Base-by-base conservation (phyloP, 2,888 invertebrate genomes). In the Drosophila nr. perissopoda region DNA sequence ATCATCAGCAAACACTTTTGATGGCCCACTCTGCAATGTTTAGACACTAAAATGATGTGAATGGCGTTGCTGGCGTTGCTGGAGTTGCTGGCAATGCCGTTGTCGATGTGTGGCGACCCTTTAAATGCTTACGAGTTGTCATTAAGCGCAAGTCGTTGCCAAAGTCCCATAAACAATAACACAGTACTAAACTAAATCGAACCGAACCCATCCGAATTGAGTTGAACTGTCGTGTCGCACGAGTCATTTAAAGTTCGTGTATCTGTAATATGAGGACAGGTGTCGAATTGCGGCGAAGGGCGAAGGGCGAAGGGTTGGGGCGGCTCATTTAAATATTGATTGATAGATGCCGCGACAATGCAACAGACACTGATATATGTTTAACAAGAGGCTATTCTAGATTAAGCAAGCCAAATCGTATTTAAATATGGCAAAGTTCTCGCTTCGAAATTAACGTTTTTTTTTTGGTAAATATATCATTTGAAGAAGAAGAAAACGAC, bases 81-180 rank as follows among this genome's bases (percentile, higher is more conserved):
- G 29, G 52, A 40, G 29, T 48, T 34, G 38, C 33, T 25, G 52
- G n/a, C 48, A 33, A 33, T 33, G 33, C n/a, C 59, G n/a, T 38
- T 62, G 31, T 36, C 56, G 76, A 65, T 77, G 76, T 77, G 81
- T 79, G 77, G 68, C 76, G 77, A 77, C 77, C 77, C 81, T 76
- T 81, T 67, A 54, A 73, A 62, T 81, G 78, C 82, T 87, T 83
- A 83, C 89, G 82, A 83, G 83, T 64, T 71, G 81, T 81, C 88
- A 83, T 83, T 89, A 83, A 87, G 69, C 66, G 63, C 88, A 87
- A 89, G 74, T 83, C 81, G 89, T 86, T 81, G 83, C 70, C 89
- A 73, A 87, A 87, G 74, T 62, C 81, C 69, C 89, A 83, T 89
- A 81, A 89, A 88, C 86, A 86, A 88, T 85, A 88, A 78, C 81